phyloP scores from a whole-genome alignment of 2,888 invertebrate species.

The Stenichneumon culpator region DNA sequence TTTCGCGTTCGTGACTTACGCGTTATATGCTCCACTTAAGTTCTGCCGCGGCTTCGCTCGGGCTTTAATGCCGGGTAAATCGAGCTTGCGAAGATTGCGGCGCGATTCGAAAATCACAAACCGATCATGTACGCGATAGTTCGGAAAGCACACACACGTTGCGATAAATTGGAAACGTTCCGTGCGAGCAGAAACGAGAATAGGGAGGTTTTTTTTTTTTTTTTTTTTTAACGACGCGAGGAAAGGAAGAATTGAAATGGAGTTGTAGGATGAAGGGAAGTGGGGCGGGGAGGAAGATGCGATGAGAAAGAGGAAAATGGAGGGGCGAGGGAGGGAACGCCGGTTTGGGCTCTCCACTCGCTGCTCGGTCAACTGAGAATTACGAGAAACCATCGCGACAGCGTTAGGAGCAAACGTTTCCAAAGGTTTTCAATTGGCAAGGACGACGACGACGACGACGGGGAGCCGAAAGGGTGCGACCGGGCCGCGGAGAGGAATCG shows the following conservation, averaged over 20 bases:
- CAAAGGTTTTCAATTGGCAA: constrained; percentile 53
- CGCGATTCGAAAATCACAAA: constrained; percentile 14
- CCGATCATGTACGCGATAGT: neutral
- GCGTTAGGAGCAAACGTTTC: constrained; percentile 41
- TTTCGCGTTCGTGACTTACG: neutral
- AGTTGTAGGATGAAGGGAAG: neutral
- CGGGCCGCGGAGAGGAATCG: neutral
- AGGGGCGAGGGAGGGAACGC: neutral
- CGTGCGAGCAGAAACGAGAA: neutral
- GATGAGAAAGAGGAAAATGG: neutral
- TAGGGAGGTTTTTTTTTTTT: neutral
- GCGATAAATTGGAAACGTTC: neutral
- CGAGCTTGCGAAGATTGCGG: constrained; percentile 41
- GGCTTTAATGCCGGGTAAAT: constrained; percentile 40
- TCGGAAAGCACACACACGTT: neutral
- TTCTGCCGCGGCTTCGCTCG: neutral
- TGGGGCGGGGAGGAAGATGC: neutral
- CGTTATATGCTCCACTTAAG: constrained; percentile 37
- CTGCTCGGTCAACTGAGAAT: constrained; percentile 57
- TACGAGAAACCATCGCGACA: constrained; percentile 56
- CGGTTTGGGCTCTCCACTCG: neutral
- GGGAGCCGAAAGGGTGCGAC: neutral
- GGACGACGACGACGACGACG: constrained; percentile 41
- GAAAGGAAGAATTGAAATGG: constrained; percentile 2
- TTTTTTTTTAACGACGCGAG: neutral